Evolutionary conservation across 2,113 vertebrate genomes (phyloP), one percentile per base, ranked within the genome.

Genomic region (Myiagra hebetior): DNA sequence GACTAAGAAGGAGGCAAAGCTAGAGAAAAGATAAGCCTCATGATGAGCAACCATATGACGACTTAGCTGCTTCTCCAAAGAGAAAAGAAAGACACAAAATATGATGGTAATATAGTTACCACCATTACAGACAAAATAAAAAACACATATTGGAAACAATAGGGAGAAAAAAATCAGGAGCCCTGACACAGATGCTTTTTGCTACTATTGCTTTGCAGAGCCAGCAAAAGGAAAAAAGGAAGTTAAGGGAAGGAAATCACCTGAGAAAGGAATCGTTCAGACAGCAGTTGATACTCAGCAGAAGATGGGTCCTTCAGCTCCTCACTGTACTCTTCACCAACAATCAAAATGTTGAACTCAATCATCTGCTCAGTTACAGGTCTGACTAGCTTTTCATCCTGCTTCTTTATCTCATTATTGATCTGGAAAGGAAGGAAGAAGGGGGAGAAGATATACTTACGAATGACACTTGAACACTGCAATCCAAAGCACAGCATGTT

Each of bases 341-440:
- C 95, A 94, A 99, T 97, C 75, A 98, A 85, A 89, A 99, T 97
- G 78, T 98, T 99, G 93, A 99, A 98, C 90, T 99, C 98, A 84
- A 99, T 98, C 97, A 98, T 97, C 95, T 99, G 98, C 87, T 99
- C 99, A 76, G 97, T 77, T 35, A 90, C 88, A 39, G 97, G 81
- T 49, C 77, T 96, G 20, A 64, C 47, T 20, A 96, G 73, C 49
- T 97, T 96, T 89, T 98, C 97, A 74, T 98, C 95, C 62, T 97
- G 91, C 73, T 92, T 91, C 27, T 98, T 98, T 84, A 99, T 99
- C 95, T 99, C 99, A 68, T 99, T 99, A 95, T 98, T 98, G 93
- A 98, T 96, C 99, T 99, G 93, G 26, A 93, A 89, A 50, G 65
- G 70, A 94, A 92, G 21, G 52, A 86, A 81, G 49, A 67, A 67